Conservation (phyloP, 1,140 invertebrate genomes). For the Drosophila dunni region DNA sequence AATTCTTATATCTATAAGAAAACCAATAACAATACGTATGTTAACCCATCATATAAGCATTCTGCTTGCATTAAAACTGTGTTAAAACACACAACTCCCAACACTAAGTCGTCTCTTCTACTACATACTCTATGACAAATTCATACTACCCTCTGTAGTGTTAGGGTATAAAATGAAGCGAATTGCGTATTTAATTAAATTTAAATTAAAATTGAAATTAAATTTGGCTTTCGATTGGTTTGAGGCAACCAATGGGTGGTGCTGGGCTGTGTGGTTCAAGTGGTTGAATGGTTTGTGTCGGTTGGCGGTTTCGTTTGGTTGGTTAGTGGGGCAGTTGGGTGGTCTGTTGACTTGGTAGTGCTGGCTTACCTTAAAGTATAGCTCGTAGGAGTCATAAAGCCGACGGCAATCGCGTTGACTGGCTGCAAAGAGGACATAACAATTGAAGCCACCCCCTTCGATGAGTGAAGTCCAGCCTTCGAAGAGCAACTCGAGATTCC, state of each 20-base stretch:
- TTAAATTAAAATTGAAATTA: constrained; percentile 15
- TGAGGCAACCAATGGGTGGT: not conserved
- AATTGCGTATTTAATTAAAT: constrained; percentile 12
- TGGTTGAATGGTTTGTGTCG: not conserved
- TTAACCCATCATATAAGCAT: no score
- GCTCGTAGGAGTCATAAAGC: constrained; percentile 20
- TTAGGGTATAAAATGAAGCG: not conserved
- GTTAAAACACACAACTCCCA: no score
- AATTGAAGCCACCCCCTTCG: constrained; percentile 37
- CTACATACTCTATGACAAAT: not conserved
- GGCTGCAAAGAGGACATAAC: constrained; percentile 41
- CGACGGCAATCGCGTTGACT: constrained; percentile 26
- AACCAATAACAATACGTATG: no score
- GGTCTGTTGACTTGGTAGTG: not conserved
- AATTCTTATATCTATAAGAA: no score
- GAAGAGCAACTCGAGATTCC: constrained; percentile 31
- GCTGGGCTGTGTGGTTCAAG: not conserved
- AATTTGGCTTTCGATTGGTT: constrained; percentile 4
- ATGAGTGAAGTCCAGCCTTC: constrained; percentile 29
- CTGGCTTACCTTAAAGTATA: constrained; percentile 43
- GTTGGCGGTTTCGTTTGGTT: not conserved
- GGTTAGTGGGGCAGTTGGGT: not conserved
- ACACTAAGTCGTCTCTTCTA: no score
- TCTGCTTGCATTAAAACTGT: no score
- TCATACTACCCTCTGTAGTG: not conserved